Evolutionary conservation across 2,113 vertebrate species (phyloP).

Genomic region (Lasiurus cinereus): DNA sequence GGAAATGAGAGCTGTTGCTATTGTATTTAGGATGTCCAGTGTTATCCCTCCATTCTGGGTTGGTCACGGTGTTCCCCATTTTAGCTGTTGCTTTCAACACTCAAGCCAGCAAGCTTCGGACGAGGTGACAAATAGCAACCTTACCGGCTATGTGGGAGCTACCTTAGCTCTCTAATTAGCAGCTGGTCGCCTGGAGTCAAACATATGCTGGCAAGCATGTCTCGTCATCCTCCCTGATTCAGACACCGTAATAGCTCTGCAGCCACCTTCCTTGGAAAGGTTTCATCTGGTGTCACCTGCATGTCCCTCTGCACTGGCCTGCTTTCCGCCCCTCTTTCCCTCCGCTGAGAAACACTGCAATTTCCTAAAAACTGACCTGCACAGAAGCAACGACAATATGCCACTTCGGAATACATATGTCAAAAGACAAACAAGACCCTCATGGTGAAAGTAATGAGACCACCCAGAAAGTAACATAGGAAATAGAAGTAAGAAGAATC

Average conservation of each 20-base stretch:
- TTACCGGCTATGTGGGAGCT: background rate
- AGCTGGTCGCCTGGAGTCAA: background rate
- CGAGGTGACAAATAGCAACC: background rate
- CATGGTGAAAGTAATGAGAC: background rate
- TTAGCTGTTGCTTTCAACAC: background rate
- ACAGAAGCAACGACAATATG: background rate
- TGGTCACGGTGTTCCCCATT: background rate
- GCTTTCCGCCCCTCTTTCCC: background rate
- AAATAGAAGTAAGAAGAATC: constrained; percentile 3
- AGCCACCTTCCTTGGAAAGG: background rate
- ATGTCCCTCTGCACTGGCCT: background rate
- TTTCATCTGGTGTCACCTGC: background rate
- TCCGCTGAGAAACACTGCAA: background rate
- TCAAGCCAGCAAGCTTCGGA: background rate
- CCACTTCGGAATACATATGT: background rate
- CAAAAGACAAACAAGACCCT: background rate
- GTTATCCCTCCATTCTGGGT: background rate
- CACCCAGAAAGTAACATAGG: background rate
- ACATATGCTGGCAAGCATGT: background rate
- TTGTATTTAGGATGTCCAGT: background rate
- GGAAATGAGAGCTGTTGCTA: background rate
- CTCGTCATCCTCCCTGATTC: background rate
- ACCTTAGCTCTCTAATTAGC: background rate
- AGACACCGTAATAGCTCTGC: background rate
- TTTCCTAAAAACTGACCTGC: background rate